Evolutionary conservation across 1,140 invertebrate species (phyloP).

Genomic region (Lineus longissimus): DNA sequence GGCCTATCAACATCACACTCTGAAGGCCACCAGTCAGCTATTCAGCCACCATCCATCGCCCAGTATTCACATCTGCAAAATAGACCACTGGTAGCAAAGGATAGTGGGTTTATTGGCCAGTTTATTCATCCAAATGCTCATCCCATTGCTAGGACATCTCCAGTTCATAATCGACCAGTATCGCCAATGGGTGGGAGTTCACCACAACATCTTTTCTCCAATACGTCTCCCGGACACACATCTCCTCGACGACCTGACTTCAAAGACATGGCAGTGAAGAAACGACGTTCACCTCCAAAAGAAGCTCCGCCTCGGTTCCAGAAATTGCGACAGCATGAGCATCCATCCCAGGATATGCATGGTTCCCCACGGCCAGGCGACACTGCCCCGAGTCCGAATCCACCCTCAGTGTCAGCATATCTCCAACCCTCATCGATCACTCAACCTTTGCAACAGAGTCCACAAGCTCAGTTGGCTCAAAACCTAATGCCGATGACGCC

Average conservation of each 20-base stretch:
- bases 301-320: background rate
- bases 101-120: background rate
- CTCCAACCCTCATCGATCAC: background rate
- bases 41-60: background rate
- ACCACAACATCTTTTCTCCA: background rate
- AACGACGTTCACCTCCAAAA: background rate
- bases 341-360: background rate
- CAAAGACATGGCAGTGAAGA: background rate
- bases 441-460: background rate
- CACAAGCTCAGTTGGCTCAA: background rate
- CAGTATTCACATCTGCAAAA: background rate
- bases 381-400: background rate
- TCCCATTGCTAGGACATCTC: background rate
- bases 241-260: background rate
- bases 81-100: background rate
- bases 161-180: background rate
- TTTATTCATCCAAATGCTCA: no score
- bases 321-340: background rate
- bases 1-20: background rate
- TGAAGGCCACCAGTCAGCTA: background rate
- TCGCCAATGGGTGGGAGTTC: background rate
- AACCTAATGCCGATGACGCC: constrained; percentile 2
- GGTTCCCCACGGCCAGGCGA: background rate
- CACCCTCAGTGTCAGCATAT: background rate
- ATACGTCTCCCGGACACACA: background rate